phyloP scores from a whole-genome alignment of 2,113 vertebrate genomes.

The Anthoscopus minutus region DNA sequence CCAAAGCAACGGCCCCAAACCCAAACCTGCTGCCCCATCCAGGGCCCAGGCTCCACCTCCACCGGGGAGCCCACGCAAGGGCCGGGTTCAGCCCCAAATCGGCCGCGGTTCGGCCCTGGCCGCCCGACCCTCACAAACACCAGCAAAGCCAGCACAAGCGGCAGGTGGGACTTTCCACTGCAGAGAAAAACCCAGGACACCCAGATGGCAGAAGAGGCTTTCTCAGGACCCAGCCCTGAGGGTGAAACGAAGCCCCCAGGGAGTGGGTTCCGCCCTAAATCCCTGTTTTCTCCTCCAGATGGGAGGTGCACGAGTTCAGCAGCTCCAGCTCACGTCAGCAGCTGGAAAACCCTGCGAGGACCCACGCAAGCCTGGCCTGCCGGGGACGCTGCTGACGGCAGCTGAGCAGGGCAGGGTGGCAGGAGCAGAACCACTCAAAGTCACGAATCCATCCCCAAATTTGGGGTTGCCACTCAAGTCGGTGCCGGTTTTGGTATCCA shows the following conservation, averaged over 20 bases:
- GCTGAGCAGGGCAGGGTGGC: not conserved
- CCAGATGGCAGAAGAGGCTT: accelerated
- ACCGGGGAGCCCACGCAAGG: accelerated
- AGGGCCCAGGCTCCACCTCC: too few relatives aligned
- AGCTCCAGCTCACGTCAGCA: not conserved
- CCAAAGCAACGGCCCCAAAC: not conserved
- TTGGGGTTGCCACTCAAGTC: accelerated
- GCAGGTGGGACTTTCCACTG: not conserved
- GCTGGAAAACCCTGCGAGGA: not conserved
- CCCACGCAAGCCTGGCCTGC: not conserved
- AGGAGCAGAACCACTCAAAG: accelerated
- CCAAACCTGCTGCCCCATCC: accelerated
- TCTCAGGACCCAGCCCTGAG: not conserved
- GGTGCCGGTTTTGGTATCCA: not conserved
- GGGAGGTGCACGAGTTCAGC: not conserved
- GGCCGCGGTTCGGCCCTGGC: too few relatives aligned
- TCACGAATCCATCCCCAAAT: not conserved
- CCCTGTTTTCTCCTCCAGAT: not conserved
- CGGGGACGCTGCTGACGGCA: not conserved
- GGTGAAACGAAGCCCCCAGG: not conserved
- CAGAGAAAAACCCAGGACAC: too few relatives aligned
- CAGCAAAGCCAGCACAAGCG: accelerated
- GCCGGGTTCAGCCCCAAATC: accelerated
- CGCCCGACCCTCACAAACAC: too few relatives aligned
- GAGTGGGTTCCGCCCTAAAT: not conserved